These are phyloP conservation scores for Paedocypris sp. DNA, from an alignment of 2,113 vertebrate species.

Conservation along the genomic window DNA sequence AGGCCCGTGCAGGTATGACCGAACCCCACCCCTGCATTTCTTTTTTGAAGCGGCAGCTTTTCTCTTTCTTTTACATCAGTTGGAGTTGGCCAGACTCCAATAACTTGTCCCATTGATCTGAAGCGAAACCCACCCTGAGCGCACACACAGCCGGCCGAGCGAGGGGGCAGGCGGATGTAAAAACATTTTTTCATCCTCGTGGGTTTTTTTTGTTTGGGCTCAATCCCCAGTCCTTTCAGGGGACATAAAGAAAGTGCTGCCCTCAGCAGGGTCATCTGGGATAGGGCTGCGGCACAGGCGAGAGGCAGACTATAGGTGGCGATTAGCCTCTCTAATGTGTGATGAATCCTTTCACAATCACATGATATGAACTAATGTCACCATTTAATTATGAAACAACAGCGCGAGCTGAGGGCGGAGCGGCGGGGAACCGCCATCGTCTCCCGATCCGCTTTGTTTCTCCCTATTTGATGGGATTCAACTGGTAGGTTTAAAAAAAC, in stretches of 20 bases:
- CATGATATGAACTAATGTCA: constrained; percentile 81
- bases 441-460: too few species aligned
- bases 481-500: too few species aligned
- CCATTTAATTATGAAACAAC: constrained; percentile 80
- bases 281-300: constrained; percentile 62
- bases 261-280: constrained; percentile 84
- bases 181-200: constrained; percentile 77
- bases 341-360: constrained; percentile 75
- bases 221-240: constrained; percentile 76
- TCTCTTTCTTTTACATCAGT: constrained; percentile 58
- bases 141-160: constrained; percentile 40
- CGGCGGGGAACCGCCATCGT: constrained; percentile 28
- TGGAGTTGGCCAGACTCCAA: constrained; percentile 72
- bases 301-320: constrained; percentile 71
- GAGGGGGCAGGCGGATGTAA: constrained; percentile 52
- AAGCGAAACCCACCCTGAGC: constrained; percentile 50
- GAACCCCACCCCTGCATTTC: constrained; percentile 20
- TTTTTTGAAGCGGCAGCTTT: constrained; percentile 59
- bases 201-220: constrained; percentile 75
- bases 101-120: constrained; percentile 68
- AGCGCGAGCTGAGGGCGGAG: constrained; percentile 40
- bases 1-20: constrained; percentile 37
- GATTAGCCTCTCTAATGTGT: constrained; percentile 73
- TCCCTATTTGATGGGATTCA: too few species aligned
- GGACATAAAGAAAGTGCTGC: constrained; percentile 79